phyloP scores from a whole-genome alignment of 2,888 invertebrate genomes.

The Ashinkailepas kermadecensis region DNA sequence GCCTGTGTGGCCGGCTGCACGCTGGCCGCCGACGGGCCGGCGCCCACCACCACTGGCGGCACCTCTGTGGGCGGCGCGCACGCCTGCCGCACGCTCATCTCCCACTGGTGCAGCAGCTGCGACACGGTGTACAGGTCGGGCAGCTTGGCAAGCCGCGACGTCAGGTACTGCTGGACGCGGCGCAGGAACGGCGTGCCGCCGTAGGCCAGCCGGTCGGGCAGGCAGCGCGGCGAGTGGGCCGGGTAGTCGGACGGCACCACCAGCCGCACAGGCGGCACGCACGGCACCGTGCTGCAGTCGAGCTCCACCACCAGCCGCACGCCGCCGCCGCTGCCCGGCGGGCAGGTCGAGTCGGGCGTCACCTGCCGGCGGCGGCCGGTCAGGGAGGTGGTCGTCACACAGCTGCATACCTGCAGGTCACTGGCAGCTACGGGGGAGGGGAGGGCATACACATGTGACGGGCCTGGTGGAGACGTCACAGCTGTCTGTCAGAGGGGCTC shows the following conservation, averaged over 20 bases:
- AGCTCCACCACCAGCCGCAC: constrained; percentile 73
- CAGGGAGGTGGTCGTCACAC: no score
- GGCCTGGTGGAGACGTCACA: no score
- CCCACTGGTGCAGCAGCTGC: constrained; percentile 86
- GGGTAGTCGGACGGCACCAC: constrained; percentile 79
- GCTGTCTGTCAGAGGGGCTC: no score
- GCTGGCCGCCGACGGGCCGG: neutral
- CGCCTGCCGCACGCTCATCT: constrained; percentile 83
- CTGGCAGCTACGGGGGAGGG: no score
- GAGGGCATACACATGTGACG: no score
- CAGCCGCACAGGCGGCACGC: constrained; percentile 81
- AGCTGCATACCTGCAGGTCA: no score
- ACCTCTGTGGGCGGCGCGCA: constrained; percentile 35
- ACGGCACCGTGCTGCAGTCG: constrained; percentile 82
- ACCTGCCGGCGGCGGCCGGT: neutral
- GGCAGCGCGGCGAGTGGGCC: constrained; percentile 55
- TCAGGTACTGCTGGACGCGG: constrained; percentile 63
- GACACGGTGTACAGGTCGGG: constrained; percentile 77
- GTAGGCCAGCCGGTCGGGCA: constrained; percentile 65
- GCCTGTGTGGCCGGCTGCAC: neutral
- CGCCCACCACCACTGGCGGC: neutral
- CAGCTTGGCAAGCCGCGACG: constrained; percentile 66
- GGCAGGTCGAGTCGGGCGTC: constrained; percentile 49
- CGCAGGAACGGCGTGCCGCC: constrained; percentile 65
- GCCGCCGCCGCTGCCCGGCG: constrained; percentile 56